Percentiles rank a stretch among this genome's conserved stretches.
Conservation (phyloP, 2,113 vertebrate genomes). For the Cyphomyrus discorhynchus region DNA sequence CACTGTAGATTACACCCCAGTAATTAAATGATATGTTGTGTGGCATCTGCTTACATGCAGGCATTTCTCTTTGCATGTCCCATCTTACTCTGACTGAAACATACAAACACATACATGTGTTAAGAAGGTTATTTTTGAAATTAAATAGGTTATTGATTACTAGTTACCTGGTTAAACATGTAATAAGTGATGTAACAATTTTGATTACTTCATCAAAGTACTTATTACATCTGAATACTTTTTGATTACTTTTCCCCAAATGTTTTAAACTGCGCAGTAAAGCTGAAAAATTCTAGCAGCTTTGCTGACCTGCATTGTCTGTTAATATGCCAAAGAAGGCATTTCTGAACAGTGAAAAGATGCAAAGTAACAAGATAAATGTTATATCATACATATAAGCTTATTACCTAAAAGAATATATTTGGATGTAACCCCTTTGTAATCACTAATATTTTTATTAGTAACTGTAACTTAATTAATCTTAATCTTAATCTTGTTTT, state of each 20-base stretch:
- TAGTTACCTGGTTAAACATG: not conserved
- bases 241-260: not conserved
- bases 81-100: not conserved
- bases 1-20: not conserved
- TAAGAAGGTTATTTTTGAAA: not conserved
- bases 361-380: not conserved
- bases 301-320: not conserved
- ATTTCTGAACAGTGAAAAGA: not conserved
- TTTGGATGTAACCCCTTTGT: not conserved
- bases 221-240: not conserved
- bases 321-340: not conserved
- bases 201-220: not conserved
- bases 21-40: not conserved
- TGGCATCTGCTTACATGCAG: not conserved
- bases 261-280: not conserved
- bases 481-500: no score
- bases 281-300: not conserved
- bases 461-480: not conserved
- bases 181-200: not conserved
- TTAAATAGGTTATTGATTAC: not conserved
- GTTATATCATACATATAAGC: not conserved
- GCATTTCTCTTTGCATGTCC: not conserved
- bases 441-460: not conserved
- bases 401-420: not conserved
- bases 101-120: not conserved